Percentiles rank a stretch among this genome's conserved stretches.
These are phyloP conservation scores for Adelognathus sp. DNA, from an alignment of 2,888 invertebrate species.

Conservation along the genomic window DNA sequence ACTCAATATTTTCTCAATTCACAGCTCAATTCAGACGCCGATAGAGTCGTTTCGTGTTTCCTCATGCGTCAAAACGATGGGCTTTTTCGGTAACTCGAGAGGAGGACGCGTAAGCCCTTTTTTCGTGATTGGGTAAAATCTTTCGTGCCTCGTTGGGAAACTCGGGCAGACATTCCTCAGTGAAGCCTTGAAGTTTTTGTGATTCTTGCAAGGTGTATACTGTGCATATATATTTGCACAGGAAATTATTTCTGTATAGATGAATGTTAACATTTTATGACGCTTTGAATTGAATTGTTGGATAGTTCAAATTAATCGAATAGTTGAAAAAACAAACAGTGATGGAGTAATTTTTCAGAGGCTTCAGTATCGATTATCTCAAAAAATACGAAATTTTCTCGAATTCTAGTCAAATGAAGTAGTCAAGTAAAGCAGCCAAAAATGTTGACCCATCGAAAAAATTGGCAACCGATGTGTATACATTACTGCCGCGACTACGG, in stretches of 20 bases:
- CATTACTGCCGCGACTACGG: neutral
- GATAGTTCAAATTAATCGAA: too few relatives aligned
- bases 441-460: too few relatives aligned
- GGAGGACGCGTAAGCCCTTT: conserved; percentile 18
- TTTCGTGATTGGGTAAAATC: neutral
- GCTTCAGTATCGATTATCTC: too few relatives aligned
- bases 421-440: too few relatives aligned
- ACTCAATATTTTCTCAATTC: neutral
- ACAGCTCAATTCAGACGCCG: neutral
- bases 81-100: conserved; percentile 38
- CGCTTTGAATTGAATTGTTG: too few relatives aligned
- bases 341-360: too few relatives aligned
- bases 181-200: conserved; percentile 36
- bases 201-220: neutral
- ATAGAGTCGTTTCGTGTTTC: conserved; percentile 33
- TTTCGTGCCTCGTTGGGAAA: neutral
- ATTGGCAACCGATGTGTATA: too few relatives aligned
- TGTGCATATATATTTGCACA: neutral
- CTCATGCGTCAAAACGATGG: conserved; percentile 5
- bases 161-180: conserved; percentile 49
- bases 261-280: too few relatives aligned
- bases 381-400: too few relatives aligned
- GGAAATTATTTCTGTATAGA: neutral
- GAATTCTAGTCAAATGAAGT: too few relatives aligned
- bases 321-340: too few relatives aligned